Conservation (phyloP, 2,888 invertebrate genomes). For the Cataglyphis rosenhaueri region DNA sequence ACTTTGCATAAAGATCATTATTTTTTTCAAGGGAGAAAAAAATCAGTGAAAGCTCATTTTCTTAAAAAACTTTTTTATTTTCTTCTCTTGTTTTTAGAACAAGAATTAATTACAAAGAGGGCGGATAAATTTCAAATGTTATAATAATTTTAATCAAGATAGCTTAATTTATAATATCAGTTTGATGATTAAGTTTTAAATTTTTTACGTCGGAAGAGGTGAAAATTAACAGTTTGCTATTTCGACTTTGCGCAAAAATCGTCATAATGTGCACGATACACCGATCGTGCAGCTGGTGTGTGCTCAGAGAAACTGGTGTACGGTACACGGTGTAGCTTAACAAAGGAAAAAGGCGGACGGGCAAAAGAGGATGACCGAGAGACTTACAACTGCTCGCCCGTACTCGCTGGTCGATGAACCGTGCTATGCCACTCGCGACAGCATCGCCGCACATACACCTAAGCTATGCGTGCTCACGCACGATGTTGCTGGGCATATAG, state of each 20-base stretch:
- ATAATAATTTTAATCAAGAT: not conserved
- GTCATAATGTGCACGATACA: conserved; percentile 9
- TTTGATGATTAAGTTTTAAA: not conserved
- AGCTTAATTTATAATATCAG: not conserved
- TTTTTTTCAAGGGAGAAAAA: not conserved
- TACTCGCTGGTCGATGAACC: conserved; percentile 77
- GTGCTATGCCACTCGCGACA: conserved; percentile 77
- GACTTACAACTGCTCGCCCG: conserved; percentile 52
- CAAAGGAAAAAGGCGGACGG: conserved; percentile 53
- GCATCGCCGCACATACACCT: conserved; percentile 44
- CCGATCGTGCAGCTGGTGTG: conserved; percentile 42
- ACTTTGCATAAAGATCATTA: not conserved
- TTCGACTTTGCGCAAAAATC: conserved; percentile 5
- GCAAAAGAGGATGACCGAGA: conserved; percentile 54
- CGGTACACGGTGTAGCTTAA: conserved; percentile 51
- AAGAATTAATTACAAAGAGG: not conserved
- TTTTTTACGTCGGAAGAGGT: not conserved
- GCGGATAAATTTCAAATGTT: not conserved
- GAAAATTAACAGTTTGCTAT: conserved; percentile 20
- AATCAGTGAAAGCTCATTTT: not conserved
- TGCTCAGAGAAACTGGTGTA: conserved; percentile 47
- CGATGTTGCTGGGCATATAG: conserved; percentile 26
- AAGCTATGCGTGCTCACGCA: conserved; percentile 41
- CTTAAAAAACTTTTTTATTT: not conserved
- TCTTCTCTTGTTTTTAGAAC: not conserved